Evolutionary conservation across 2,113 vertebrate species (phyloP), one percentile per base, ranked within the genome.

Genomic region (Hyperoodon ampullatus): DNA sequence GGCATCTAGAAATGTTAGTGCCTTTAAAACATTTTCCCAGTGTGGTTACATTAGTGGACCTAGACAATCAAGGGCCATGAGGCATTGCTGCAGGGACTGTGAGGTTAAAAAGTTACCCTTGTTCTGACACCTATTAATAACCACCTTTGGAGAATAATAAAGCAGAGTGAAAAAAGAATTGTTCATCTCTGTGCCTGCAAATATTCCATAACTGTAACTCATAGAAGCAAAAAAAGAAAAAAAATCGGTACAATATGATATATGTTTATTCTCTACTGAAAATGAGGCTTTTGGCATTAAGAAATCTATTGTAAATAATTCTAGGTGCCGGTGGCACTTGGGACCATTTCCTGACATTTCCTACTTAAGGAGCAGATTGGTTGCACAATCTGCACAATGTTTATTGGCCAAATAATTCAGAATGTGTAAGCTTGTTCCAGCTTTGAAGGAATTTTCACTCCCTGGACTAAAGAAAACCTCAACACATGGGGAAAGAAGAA

Each of bases 281-380:
- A 95, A 98, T 96, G 95, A 95, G 88, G 88, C 93, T 97, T 98
- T 96, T 90, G 94, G 94, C 94, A 93, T 58, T 85, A 93, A 94
- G 95, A 98, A 98, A 98, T 97, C 97, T 97, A 98, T 97, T 94
- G 50, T 93, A 96, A n/a, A 15, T 71, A 86, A 89, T 87, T 92
- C 53, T 93, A 98, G 97, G 74, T 97, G 90, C 82, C 50, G 92
- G 82, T 61, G 84, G 83, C 94, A 95, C 84, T 96, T 60, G 88
- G 90, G 94, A 96, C 70, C 55, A 88, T 93, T 87, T 83, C 74
- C 94, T 94, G 86, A 97, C 95, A 98, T 71, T 95, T 93, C 53
- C 88, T 94, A 75, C 47, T 93, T 97, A 90, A 71, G 61, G 53
- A 96, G 75, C 58, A 87, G 88, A 95, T 90, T 55, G 35, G 66